Base-by-base conservation (phyloP, 2,888 invertebrate genomes). In the Oscheius myriophilus region DNA sequence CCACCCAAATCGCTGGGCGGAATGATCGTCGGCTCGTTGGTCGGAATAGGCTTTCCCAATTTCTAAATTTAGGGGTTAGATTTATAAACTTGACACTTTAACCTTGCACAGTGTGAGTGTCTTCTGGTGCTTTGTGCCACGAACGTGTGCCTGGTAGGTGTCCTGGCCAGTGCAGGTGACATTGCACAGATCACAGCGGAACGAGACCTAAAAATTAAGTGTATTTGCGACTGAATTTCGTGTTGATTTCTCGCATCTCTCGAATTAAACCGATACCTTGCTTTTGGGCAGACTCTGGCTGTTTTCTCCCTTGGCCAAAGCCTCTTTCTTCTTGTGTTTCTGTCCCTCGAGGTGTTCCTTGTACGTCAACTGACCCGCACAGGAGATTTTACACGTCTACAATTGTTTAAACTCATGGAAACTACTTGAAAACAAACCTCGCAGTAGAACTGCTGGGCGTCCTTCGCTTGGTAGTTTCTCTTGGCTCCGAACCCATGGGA, bases 301-400 rank as follows among this genome's bases (percentile, higher is more conserved):
- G 33, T 91, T 91, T 54, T 45, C 77, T 87, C 91, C 91, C 87
- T 93, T 93, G 33, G 92, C 89, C 14, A 74, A 33, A 0, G 92
- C 93, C 88, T 96, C 97, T 88, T 96, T 94, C 90, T 96, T 97
- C 90, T 97, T 97, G 89, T 98, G 98, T 88, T 95, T 95, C 89
- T 96, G 96, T 0, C 98, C 98, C 87, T 96, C 96, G 86, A 98
- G 90, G 90, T 98, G 98, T 88, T 97, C 98, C 77, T 93, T 91
- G 87, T 94, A 95, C 0, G 94, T 94, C 90, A 92, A 88, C 16
- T 71, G 71, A 0, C 85, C 84, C 9, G 80, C 83, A 54, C 85
- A 85, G 45, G 79, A 80, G 39, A 85, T 78, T 65, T 97, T 96
- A 89, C 98, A 98, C 16, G 96, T 95, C 88, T 98, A 88, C 97